Base-by-base conservation (phyloP, 2,113 vertebrate species). In the Leucoraja erinaceus region DNA sequence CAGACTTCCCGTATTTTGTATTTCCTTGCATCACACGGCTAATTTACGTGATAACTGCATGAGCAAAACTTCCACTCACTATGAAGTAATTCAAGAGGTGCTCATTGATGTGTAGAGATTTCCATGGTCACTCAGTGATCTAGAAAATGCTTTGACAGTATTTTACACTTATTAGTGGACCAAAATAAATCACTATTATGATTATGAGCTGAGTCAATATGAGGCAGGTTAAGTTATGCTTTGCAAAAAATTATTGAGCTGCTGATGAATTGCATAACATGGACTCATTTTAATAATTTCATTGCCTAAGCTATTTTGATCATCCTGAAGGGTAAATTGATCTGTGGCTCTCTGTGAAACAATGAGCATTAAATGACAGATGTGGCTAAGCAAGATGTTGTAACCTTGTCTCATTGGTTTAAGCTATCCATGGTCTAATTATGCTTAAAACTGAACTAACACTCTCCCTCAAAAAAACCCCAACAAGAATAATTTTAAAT, bases 291-390 rank as follows among this genome's bases (percentile, higher is more conserved):
- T 28, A 72, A 91, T 74, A 72, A 91, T 91, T 74, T 9, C 68
- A 70, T 11, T 91, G 90, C 33, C 22, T 91, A 61, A 91, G 25
- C 90, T 90, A 20, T 22, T 72, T 91, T 91, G 31, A 47, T 47
- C 9, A 70, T 47, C 38, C 90, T 91, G 90, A 74, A 91, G 90
- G 12, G 68, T 91, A 91, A 54, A 91, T 72, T 70, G 33, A 91
- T 72, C 66, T 72, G 68, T 74, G 54, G 8, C 86, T 91, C 22
- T 54, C 25, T 74, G n/a, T 91, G 66, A 68, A 91, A 47, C 63
- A 74, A 72, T 54, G 47, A 91, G 68, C 20, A 91, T 91, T 91
- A 91, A 91, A 54, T 38, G 68, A 72, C 90, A 25, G 22, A 72
- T 33, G 20, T 91, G 38, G 66, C 68, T 72, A 72, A 72, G 10